Conservation (phyloP, 2,113 vertebrate genomes). For the Pomatostomus ruficeps region DNA sequence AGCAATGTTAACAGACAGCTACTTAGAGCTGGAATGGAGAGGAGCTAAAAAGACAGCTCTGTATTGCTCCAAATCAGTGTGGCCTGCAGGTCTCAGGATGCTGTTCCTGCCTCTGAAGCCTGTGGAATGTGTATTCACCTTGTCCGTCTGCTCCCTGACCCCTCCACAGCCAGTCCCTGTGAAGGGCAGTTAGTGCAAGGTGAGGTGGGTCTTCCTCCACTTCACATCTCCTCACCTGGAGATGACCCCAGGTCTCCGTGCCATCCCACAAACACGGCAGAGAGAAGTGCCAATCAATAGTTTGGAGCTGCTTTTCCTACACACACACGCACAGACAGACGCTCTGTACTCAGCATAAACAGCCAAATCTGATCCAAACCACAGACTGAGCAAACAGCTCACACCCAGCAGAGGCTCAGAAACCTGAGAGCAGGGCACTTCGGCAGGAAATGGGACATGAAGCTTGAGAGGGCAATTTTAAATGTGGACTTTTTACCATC, state of each 20-base stretch:
- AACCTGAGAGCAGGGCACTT: not conserved
- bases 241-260: accelerated
- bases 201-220: not conserved
- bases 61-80: not conserved
- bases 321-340: accelerated
- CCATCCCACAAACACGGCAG: not conserved
- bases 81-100: not conserved
- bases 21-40: not conserved
- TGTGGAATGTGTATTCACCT: not conserved
- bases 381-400: not conserved
- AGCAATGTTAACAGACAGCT: not conserved
- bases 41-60: not conserved
- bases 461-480: not conserved
- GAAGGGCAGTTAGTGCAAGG: not conserved
- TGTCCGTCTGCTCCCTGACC: not conserved
- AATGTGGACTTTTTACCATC: not conserved
- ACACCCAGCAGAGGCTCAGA: not conserved
- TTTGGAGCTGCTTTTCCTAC: not conserved
- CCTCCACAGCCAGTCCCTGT: not conserved
- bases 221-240: not conserved
- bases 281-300: not conserved
- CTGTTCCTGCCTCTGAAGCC: not conserved
- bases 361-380: not conserved
- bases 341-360: not conserved
- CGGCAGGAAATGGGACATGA: not conserved